phyloP scores from a whole-genome alignment of 1,140 invertebrate genomes.

The Pseudomyrmex sp. region DNA sequence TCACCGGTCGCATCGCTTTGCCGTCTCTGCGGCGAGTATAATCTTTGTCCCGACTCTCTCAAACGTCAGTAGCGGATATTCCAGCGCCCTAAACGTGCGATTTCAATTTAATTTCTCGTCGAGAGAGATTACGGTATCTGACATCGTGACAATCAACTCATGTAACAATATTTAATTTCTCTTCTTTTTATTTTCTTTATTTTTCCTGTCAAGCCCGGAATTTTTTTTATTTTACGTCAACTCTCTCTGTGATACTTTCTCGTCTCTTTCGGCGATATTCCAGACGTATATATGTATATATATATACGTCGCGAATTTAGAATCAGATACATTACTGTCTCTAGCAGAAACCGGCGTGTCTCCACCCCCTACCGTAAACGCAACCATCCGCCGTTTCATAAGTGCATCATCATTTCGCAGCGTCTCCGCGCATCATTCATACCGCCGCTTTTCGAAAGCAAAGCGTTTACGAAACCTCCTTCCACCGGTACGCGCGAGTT shows the following conservation, averaged over 20 bases:
- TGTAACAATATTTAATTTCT: background rate
- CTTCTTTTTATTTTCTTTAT: background rate
- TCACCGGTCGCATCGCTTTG: background rate
- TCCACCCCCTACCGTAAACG: background rate
- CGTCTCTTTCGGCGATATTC: background rate
- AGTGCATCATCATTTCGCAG: slow-evolving; percentile 23
- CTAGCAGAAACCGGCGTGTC: background rate
- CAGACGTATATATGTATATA: background rate
- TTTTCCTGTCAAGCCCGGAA: background rate
- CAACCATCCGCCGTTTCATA: slow-evolving; percentile 3
- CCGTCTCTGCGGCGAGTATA: slow-evolving; percentile 8
- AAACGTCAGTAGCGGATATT: slow-evolving; percentile 20
- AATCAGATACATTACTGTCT: slow-evolving; percentile 40
- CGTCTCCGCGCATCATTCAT: slow-evolving; percentile 54
- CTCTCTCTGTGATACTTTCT: background rate
- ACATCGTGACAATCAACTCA: background rate
- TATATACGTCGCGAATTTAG: slow-evolving; percentile 1
- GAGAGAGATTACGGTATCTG: background rate
- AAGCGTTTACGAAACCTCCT: slow-evolving; percentile 38
- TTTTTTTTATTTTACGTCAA: too few species aligned
- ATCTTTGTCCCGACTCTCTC: slow-evolving; percentile 30
- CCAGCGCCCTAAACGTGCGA: background rate
- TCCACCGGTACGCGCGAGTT: slow-evolving; percentile 36
- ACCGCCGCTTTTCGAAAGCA: slow-evolving; percentile 28
- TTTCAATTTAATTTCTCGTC: background rate